phyloP scores from a whole-genome alignment of 2,888 invertebrate species.

The Brenthis ino region DNA sequence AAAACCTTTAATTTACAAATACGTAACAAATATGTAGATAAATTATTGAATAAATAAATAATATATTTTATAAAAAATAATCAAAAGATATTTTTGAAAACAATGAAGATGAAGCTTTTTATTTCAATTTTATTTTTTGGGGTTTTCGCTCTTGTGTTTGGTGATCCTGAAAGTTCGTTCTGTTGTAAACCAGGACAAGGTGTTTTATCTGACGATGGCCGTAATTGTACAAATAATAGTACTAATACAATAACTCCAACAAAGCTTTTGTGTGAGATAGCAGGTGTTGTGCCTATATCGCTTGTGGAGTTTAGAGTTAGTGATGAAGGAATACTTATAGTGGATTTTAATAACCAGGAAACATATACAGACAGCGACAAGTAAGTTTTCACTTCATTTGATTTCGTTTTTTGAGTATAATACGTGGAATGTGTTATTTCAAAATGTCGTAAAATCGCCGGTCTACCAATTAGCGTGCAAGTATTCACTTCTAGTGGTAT shows the following conservation, averaged over 20 bases:
- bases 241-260: constrained; percentile 22
- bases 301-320: constrained; percentile 25
- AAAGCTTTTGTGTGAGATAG: constrained; percentile 26
- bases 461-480: no score
- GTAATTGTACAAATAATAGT: constrained; percentile 24
- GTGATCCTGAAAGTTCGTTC: constrained; percentile 25
- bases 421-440: not conserved
- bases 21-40: no score
- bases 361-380: constrained; percentile 22
- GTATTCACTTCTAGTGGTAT: no score
- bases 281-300: not conserved
- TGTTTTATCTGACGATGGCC: constrained; percentile 17
- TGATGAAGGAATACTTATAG: constrained; percentile 25
- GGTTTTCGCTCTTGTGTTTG: constrained; percentile 13
- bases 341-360: constrained; percentile 2
- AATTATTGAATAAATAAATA: no score
- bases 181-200: constrained; percentile 35
- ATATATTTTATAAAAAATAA: no score
- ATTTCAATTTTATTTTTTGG: constrained; percentile 22
- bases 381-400: constrained; percentile 22
- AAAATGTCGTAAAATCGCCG: no score
- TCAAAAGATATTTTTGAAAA: no score
- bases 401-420: not conserved
- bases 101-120: constrained; percentile 5
- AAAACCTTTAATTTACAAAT: no score